Percentiles rank a stretch among this genome's conserved stretches.
Evolutionary conservation across 2,113 vertebrate genomes (phyloP).

Genomic region (Gavia stellata): DNA sequence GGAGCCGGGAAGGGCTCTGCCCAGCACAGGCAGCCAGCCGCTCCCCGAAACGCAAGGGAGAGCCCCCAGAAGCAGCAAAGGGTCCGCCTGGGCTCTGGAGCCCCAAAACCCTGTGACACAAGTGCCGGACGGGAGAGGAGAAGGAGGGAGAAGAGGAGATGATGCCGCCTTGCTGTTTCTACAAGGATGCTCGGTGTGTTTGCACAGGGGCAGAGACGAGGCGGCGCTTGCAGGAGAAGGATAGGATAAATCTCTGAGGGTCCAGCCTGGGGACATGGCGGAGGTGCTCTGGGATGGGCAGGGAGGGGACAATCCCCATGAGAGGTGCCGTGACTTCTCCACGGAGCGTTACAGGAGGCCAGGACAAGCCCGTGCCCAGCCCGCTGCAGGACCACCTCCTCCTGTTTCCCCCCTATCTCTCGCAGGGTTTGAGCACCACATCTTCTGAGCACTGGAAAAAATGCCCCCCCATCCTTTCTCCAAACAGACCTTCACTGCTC

Average conservation of each 20-base stretch:
- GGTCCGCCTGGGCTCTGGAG: background rate
- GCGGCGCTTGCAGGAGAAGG: background rate
- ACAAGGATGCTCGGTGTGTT: background rate
- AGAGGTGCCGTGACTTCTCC: background rate
- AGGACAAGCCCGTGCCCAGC: background rate
- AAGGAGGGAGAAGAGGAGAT: background rate
- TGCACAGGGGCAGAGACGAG: background rate
- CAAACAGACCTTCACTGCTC: accelerated
- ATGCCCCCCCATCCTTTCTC: background rate
- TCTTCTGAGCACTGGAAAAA: background rate
- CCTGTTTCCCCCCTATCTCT: too few species aligned
- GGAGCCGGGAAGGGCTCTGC: background rate
- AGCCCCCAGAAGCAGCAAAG: background rate
- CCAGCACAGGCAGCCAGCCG: background rate
- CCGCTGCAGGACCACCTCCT: background rate
- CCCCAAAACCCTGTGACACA: background rate
- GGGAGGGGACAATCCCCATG: background rate
- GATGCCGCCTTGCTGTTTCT: background rate
- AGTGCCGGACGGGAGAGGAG: accelerated
- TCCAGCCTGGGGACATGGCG: background rate
- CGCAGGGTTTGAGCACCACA: background rate
- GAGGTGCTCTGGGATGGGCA: accelerated
- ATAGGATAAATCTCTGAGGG: background rate
- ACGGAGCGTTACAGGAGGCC: background rate
- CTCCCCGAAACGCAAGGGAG: background rate